phyloP scores from a whole-genome alignment of 1,140 invertebrate species.

The Ridgeia piscesae region DNA sequence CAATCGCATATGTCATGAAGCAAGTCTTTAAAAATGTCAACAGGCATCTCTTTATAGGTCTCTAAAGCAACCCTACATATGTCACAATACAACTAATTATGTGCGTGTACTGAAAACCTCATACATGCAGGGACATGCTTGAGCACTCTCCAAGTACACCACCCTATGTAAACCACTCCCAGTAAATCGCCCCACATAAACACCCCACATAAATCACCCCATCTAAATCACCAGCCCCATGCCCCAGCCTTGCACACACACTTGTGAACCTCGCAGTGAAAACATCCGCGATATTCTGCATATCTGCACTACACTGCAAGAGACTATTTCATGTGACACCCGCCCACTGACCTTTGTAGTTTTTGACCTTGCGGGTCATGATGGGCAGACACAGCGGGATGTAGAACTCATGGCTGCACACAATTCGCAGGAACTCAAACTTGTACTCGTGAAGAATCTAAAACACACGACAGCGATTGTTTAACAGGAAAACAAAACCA shows the following conservation, averaged over 20 bases:
- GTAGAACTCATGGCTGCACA: constrained; percentile 61
- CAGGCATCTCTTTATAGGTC: too few species aligned
- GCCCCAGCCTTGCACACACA: background rate
- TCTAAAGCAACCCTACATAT: too few species aligned
- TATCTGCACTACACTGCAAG: background rate
- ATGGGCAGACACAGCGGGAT: constrained; percentile 64
- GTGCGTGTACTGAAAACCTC: too few species aligned
- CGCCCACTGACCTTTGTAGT: constrained; percentile 55
- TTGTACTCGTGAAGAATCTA: constrained; percentile 53
- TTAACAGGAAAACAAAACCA: background rate
- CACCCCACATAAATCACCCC: too few species aligned
- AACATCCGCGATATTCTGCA: background rate
- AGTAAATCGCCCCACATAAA: background rate
- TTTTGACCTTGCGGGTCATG: constrained; percentile 53
- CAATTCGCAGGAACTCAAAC: constrained; percentile 55
- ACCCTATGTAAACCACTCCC: background rate
- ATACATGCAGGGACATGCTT: too few species aligned
- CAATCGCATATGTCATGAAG: too few species aligned
- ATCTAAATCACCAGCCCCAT: background rate
- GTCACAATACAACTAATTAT: too few species aligned
- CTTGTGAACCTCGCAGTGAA: background rate
- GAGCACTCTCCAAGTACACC: background rate
- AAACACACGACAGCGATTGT: constrained; percentile 22
- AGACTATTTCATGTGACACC: constrained; percentile 15
- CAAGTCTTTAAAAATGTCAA: too few species aligned